Evolutionary conservation across 2,888 invertebrate species (phyloP).

Genomic region (Rhingia campestris): DNA sequence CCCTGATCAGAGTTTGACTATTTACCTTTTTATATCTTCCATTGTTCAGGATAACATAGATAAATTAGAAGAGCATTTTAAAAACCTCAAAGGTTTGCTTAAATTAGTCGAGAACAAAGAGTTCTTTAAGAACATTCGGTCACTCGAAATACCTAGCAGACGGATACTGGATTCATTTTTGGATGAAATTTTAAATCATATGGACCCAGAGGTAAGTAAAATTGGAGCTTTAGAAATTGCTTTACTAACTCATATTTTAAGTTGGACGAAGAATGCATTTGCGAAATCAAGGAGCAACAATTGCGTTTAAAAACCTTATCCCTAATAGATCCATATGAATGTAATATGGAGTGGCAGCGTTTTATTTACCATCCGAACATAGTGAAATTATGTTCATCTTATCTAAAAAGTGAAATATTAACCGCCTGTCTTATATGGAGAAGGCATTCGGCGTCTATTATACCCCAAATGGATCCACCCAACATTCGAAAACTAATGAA

Average conservation of each 20-base stretch:
- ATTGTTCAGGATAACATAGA: constrained; percentile 73
- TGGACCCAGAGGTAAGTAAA: constrained; percentile 78
- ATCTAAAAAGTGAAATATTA: constrained; percentile 80
- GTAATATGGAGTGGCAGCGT: constrained; percentile 81
- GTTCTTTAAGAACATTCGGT: constrained; percentile 80
- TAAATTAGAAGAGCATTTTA: constrained; percentile 76
- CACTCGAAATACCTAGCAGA: constrained; percentile 79
- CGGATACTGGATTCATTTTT: constrained; percentile 78
- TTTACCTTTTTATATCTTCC: background rate
- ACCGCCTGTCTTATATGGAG: constrained; percentile 81
- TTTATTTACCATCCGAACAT: constrained; percentile 81
- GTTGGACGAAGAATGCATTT: constrained; percentile 78
- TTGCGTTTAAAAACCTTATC: constrained; percentile 81
- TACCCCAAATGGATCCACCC: constrained; percentile 78
- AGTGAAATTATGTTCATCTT: constrained; percentile 78
- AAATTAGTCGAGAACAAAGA: constrained; percentile 78
- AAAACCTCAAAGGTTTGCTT: constrained; percentile 77
- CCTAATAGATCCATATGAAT: constrained; percentile 82
- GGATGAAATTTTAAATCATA: constrained; percentile 78
- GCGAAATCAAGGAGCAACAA: constrained; percentile 81
- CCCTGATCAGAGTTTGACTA: background rate
- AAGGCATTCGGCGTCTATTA: constrained; percentile 80
- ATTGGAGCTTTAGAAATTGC: background rate
- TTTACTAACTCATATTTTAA: constrained; percentile 44
- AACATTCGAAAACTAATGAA: constrained; percentile 78